phyloP scores from a whole-genome alignment of 2,797 vertebrate genomes.

The Craterocephalus amniculus region DNA sequence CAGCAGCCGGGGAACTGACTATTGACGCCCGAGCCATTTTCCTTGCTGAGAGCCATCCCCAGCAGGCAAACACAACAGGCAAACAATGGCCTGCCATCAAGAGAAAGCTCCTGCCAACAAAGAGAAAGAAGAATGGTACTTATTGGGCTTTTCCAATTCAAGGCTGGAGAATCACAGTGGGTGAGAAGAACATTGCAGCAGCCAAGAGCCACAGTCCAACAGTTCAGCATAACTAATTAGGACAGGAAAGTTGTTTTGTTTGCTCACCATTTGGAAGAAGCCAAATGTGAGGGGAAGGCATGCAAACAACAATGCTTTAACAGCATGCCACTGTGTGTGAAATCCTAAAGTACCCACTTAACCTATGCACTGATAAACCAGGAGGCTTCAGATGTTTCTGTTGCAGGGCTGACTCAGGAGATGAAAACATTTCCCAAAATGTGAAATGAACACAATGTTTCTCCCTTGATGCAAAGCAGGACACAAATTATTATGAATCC shows the following conservation, averaged over 20 bases:
- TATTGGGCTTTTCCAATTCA: conserved; percentile 62
- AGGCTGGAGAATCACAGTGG: conserved; percentile 52
- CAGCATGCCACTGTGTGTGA: conserved; percentile 4
- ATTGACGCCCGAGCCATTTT: conserved; percentile 74
- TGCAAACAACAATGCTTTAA: conserved; percentile 19
- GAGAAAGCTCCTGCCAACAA: conserved; percentile 48
- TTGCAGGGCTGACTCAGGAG: neutral
- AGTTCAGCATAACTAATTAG: conserved; percentile 48
- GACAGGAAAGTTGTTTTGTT: conserved; percentile 33
- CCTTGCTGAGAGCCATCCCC: conserved; percentile 60
- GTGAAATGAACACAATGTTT: conserved; percentile 6
- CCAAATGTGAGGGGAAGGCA: conserved; percentile 49
- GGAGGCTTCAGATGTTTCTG: conserved; percentile 1
- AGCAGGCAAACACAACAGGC: conserved; percentile 70
- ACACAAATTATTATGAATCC: neutral
- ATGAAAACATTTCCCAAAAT: neutral
- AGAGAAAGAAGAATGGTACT: conserved; percentile 44
- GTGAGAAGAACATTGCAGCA: conserved; percentile 31
- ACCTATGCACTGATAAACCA: neutral
- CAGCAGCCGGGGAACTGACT: conserved; percentile 49
- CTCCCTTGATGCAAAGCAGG: conserved; percentile 18
- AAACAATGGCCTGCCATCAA: conserved; percentile 75
- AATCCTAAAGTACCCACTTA: neutral
- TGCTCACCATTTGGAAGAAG: conserved; percentile 42
- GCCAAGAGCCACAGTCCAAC: conserved; percentile 1